These are phyloP conservation scores for Chaetorhynchus papuensis DNA, from an alignment of 2,113 vertebrate genomes.

Conservation along the genomic window DNA sequence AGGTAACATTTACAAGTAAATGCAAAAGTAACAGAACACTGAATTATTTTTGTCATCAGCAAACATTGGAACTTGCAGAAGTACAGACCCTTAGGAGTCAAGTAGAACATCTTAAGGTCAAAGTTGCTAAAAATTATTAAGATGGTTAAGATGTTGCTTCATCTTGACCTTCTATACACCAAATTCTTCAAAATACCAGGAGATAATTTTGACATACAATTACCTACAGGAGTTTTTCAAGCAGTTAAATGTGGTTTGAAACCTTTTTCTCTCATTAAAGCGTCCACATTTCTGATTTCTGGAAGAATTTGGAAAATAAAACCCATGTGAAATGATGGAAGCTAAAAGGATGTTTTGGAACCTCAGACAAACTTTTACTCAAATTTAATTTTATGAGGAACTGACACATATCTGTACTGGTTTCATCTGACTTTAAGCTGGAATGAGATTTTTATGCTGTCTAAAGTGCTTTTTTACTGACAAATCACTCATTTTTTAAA, in stretches of 20 bases:
- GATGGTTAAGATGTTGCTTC: background rate
- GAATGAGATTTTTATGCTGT: background rate
- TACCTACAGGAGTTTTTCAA: background rate
- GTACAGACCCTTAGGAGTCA: background rate
- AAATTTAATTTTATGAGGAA: background rate
- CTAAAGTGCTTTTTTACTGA: background rate
- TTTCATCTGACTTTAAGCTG: background rate
- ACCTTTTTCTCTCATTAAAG: constrained; percentile 11
- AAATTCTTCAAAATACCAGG: background rate
- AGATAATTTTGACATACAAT: background rate
- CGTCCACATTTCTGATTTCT: background rate
- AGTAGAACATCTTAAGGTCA: background rate
- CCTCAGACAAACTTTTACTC: background rate
- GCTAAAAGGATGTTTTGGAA: background rate
- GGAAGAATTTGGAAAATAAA: background rate
- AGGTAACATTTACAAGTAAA: background rate
- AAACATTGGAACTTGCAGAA: background rate
- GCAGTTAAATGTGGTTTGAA: background rate
- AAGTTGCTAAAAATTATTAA: background rate
- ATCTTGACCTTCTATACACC: background rate
- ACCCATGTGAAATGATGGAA: background rate
- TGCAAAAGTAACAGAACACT: background rate
- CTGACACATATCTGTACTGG: background rate
- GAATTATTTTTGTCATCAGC: background rate
- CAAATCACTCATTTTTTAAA: background rate